A percentile compares a stretch with the other conserved stretches of the same genome.
phyloP scores from a whole-genome alignment of 2,113 vertebrate genomes.

The Stercorarius parasiticus region DNA sequence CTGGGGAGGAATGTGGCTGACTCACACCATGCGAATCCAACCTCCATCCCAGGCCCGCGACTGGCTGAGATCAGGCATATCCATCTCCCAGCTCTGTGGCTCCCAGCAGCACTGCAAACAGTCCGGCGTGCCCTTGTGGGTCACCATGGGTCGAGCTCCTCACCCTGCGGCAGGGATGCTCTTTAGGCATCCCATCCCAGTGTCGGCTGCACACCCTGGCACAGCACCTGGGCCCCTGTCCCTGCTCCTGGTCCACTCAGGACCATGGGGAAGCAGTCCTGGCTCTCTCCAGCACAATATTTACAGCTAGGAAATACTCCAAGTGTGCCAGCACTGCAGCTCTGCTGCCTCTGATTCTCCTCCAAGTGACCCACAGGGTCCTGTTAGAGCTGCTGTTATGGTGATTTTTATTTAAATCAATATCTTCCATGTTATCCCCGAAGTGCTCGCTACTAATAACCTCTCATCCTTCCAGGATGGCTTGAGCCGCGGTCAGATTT shows the following conservation, averaged over 20 bases:
- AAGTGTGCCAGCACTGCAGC: neutral
- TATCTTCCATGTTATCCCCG: neutral
- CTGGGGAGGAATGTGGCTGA: slow-evolving; percentile 22
- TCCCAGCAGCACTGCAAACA: neutral
- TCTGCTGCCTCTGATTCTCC: neutral
- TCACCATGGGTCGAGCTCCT: rapidly evolving
- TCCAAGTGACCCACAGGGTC: slow-evolving; percentile 15
- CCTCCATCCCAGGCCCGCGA: neutral
- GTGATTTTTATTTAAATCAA: slow-evolving; percentile 45
- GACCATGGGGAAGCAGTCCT: neutral
- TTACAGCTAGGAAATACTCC: neutral
- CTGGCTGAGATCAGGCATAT: neutral
- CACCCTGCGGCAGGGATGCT: neutral
- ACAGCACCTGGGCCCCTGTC: neutral
- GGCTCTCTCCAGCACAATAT: neutral
- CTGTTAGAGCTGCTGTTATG: neutral
- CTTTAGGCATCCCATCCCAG: neutral
- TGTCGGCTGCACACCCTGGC: neutral
- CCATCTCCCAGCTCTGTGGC: neutral
- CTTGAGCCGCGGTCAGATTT: neutral
- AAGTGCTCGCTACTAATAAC: neutral
- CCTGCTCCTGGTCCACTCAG: neutral
- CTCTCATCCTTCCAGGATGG: neutral
- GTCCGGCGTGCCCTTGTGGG: rapidly evolving
- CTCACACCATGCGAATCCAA: slow-evolving; percentile 6